Evolutionary conservation across 1,140 invertebrate genomes (phyloP).

Genomic region (Cryptotermes secundus): DNA sequence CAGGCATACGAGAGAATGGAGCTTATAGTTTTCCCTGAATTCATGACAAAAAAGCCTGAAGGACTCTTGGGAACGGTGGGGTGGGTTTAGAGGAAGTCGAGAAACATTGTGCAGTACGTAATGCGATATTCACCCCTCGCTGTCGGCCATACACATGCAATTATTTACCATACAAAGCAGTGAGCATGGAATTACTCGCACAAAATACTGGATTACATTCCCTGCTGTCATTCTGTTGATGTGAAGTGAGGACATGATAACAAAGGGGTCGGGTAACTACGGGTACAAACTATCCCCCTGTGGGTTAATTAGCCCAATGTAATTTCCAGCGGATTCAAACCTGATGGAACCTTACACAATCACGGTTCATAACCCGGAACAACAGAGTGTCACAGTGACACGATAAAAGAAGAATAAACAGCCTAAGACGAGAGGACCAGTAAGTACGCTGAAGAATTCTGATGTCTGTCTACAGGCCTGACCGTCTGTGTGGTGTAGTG

Average conservation of each 20-base stretch:
- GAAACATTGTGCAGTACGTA: not conserved
- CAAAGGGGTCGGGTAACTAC: not conserved
- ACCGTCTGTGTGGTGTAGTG: too few species aligned
- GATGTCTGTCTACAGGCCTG: too few species aligned
- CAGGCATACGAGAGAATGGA: too few species aligned
- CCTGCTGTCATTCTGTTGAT: not conserved
- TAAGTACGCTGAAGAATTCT: too few species aligned
- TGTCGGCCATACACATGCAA: not conserved
- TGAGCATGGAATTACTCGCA: slow-evolving; percentile 4
- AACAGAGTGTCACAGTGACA: too few species aligned
- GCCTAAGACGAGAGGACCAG: too few species aligned
- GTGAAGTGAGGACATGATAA: not conserved
- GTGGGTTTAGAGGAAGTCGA: too few species aligned
- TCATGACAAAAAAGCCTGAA: too few species aligned
- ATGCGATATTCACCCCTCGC: not conserved
- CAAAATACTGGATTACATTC: not conserved
- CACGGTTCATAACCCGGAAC: too few species aligned
- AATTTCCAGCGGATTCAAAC: not conserved
- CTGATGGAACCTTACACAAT: not conserved
- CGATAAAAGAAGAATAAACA: too few species aligned
- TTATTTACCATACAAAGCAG: not conserved
- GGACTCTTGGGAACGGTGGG: too few species aligned
- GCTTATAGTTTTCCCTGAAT: too few species aligned
- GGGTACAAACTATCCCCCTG: not conserved
- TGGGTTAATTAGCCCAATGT: not conserved